Conservation (phyloP, 2,797 vertebrate genomes). For the Thunnus albacares region DNA sequence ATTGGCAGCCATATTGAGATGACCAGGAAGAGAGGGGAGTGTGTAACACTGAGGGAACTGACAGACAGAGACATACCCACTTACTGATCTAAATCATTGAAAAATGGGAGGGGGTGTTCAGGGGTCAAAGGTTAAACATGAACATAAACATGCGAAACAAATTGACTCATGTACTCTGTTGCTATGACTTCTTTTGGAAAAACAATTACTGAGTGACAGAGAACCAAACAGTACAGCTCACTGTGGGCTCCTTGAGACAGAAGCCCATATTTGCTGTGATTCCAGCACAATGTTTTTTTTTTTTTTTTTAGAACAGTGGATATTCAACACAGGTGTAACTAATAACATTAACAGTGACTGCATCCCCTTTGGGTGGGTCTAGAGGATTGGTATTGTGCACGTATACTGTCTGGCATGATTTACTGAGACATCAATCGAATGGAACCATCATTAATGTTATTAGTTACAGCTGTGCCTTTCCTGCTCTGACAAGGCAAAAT, state of each 20-base stretch:
- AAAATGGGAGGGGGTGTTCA: background rate
- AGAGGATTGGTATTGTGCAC: background rate
- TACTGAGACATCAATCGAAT: background rate
- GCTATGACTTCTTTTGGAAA: background rate
- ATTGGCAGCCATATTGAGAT: constrained; percentile 26
- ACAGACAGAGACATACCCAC: constrained; percentile 26
- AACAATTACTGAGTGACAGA: background rate
- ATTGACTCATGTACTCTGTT: background rate
- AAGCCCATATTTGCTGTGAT: background rate
- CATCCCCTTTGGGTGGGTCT: background rate
- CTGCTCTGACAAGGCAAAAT: too few relatives aligned
- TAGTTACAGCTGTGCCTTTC: too few relatives aligned
- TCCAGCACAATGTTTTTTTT: too few relatives aligned
- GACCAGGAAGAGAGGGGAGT: constrained; percentile 4
- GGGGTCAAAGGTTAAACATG: constrained; percentile 42
- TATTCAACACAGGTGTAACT: too few relatives aligned
- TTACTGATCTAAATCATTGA: constrained; percentile 26
- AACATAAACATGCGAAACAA: background rate
- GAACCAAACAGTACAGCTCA: background rate
- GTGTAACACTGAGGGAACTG: constrained; percentile 38
- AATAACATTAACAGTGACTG: background rate
- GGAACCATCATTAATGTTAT: too few relatives aligned
- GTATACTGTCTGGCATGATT: background rate
- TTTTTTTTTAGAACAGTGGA: too few relatives aligned
- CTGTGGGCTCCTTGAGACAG: background rate